Conservation (phyloP, 2,113 vertebrate genomes). For the Cololabis saira region DNA sequence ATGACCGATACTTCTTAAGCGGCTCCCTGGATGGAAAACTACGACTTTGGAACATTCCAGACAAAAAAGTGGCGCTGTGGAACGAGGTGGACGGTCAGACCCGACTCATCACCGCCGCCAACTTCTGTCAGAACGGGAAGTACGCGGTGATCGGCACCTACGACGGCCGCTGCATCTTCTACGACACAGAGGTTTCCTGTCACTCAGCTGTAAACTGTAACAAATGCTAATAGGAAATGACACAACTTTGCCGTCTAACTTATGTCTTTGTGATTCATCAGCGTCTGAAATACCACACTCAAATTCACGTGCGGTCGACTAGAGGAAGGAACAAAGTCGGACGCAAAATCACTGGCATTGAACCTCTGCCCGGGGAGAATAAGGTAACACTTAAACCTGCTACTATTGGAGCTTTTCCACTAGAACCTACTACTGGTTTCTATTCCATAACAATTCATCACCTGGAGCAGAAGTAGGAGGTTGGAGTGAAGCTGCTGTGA, state of each 20-base stretch:
- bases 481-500: too few species aligned
- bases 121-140: slow-evolving; percentile 99
- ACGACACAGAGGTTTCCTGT: slow-evolving; percentile 92
- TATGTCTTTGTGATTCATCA: slow-evolving; percentile 55
- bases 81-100: slow-evolving; percentile 99
- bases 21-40: slow-evolving; percentile 97
- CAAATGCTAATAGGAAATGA: not conserved
- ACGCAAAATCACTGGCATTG: slow-evolving; percentile 98
- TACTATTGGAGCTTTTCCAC: too few species aligned
- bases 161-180: slow-evolving; percentile 97
- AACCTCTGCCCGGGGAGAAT: slow-evolving; percentile 97
- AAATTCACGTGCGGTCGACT: slow-evolving; percentile 97
- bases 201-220: not conserved
- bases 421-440: too few species aligned
- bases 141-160: slow-evolving; percentile 98
- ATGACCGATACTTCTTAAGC: slow-evolving; percentile 97
- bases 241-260: not conserved
- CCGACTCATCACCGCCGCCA: slow-evolving; percentile 97
- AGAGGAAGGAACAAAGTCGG: slow-evolving; percentile 96
- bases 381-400: slow-evolving; percentile 82
- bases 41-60: slow-evolving; percentile 98
- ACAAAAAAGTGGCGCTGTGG: slow-evolving; percentile 99
- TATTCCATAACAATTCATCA: too few species aligned
- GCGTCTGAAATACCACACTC: slow-evolving; percentile 98
- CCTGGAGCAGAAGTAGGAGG: too few species aligned